phyloP scores from a whole-genome alignment of 2,888 invertebrate genomes.

The Drosophila anceps region DNA sequence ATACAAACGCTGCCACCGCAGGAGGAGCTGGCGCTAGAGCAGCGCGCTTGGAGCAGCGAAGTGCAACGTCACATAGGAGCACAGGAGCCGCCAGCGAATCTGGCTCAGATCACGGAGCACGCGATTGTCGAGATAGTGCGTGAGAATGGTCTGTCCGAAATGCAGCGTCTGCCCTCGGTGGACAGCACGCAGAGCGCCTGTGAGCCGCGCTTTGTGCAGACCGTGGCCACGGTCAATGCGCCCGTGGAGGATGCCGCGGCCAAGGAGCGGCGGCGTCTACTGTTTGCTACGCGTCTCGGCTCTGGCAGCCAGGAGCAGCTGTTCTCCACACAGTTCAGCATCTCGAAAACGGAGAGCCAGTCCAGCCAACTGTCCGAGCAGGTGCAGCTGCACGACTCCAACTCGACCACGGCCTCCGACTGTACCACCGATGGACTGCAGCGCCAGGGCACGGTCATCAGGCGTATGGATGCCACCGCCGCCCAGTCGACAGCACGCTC shows the following conservation, averaged over 20 bases:
- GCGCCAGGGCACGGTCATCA: slow-evolving; percentile 82
- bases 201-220: slow-evolving; percentile 74
- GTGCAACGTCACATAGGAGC: background rate
- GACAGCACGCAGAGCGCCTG: slow-evolving; percentile 76
- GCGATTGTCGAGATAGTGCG: slow-evolving; percentile 46
- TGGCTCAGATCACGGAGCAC: slow-evolving; percentile 74
- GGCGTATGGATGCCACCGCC: slow-evolving; percentile 66
- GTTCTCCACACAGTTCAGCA: slow-evolving; percentile 89
- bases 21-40: slow-evolving; percentile 76
- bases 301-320: slow-evolving; percentile 88
- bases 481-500: slow-evolving; percentile 51
- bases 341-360: slow-evolving; percentile 88
- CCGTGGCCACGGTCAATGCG: slow-evolving; percentile 79
- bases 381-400: slow-evolving; percentile 77
- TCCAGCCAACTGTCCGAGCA: slow-evolving; percentile 88
- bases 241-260: slow-evolving; percentile 72
- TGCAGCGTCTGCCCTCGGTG: slow-evolving; percentile 80
- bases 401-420: slow-evolving; percentile 56
- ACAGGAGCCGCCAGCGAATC: slow-evolving; percentile 64
- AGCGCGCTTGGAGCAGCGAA: slow-evolving; percentile 37
- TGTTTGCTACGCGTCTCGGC: slow-evolving; percentile 89
- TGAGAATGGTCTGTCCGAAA: slow-evolving; percentile 80
- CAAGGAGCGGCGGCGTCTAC: slow-evolving; percentile 86
- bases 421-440: slow-evolving; percentile 71
- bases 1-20: slow-evolving; percentile 87